Evolutionary conservation across 2,113 vertebrate genomes (phyloP).

Genomic region (Pedionomus torquatus): DNA sequence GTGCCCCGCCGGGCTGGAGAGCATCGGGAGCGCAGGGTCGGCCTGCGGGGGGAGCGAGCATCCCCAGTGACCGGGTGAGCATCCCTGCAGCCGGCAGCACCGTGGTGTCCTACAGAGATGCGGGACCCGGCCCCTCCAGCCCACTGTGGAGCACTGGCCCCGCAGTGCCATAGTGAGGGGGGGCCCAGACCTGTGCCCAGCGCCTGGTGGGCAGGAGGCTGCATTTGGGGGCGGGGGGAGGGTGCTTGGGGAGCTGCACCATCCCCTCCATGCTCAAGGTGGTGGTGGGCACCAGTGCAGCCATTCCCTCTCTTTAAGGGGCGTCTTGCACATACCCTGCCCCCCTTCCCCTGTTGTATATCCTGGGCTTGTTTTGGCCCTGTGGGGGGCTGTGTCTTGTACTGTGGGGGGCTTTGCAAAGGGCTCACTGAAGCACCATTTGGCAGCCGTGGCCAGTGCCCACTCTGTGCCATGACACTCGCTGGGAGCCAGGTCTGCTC

Average conservation of each 20-base stretch:
- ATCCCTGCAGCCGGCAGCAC: neutral
- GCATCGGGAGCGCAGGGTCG: neutral
- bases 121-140: neutral
- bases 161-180: neutral
- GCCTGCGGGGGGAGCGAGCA: neutral
- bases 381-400: neutral
- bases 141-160: neutral
- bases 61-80: fast-evolving
- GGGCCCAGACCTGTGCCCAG: neutral
- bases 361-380: neutral
- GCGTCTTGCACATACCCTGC: neutral
- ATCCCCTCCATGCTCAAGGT: neutral
- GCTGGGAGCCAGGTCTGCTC: neutral
- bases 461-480: fast-evolving
- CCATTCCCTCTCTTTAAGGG: neutral
- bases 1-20: neutral
- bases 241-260: neutral
- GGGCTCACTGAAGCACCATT: neutral
- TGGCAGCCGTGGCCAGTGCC: neutral
- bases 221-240: fast-evolving
- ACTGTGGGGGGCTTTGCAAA: neutral
- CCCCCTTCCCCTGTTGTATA: neutral
- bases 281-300: neutral
- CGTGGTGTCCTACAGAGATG: fast-evolving
- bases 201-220: neutral